phyloP scores from a whole-genome alignment of 2,888 invertebrate genomes.

The Dilophus febrilis region DNA sequence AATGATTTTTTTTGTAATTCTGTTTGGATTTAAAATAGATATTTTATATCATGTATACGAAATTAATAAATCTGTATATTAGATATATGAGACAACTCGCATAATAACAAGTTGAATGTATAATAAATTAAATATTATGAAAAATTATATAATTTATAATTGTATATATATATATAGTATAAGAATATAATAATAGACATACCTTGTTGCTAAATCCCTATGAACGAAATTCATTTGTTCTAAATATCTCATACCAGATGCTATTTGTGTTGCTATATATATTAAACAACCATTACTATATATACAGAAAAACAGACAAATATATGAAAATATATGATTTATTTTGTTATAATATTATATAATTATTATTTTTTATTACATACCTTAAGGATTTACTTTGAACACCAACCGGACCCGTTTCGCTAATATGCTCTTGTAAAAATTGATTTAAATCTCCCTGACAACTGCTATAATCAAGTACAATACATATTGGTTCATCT shows the following conservation, averaged over 20 bases:
- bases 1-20: too few relatives aligned
- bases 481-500: conserved; percentile 56
- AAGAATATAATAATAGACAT: too few relatives aligned
- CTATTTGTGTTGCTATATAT: conserved; percentile 74
- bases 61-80: too few relatives aligned
- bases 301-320: conserved; percentile 15
- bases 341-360: neutral
- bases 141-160: too few relatives aligned
- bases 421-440: conserved; percentile 61
- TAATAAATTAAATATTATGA: too few relatives aligned
- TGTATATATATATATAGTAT: too few relatives aligned
- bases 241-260: conserved; percentile 80
- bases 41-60: too few relatives aligned
- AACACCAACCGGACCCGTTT: conserved; percentile 45
- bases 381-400: conserved; percentile 55
- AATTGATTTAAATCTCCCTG: conserved; percentile 73
- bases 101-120: too few relatives aligned
- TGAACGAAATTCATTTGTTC: conserved; percentile 73
- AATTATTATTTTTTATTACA: conserved; percentile 8
- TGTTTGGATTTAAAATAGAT: too few relatives aligned
- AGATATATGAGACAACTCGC: too few relatives aligned
- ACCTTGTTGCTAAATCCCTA: conserved; percentile 70
- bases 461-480: conserved; percentile 46
- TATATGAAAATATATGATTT: neutral
- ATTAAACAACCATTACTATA: conserved; percentile 67